phyloP scores from a whole-genome alignment of 2,888 invertebrate species.

The Dascillus cervinus region DNA sequence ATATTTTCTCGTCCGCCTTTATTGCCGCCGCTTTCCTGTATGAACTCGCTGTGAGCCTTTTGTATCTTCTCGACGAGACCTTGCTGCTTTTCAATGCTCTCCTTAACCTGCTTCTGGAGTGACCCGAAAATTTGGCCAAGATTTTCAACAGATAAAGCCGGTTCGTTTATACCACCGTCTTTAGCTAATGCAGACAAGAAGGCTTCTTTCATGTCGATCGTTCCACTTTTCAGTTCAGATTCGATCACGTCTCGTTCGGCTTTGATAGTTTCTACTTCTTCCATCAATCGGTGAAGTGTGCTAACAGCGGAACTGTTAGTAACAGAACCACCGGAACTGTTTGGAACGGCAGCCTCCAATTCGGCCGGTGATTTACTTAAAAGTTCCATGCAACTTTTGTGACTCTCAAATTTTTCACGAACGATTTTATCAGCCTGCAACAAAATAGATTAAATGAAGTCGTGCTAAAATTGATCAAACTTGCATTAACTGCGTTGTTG shows the following conservation, averaged over 20 bases:
- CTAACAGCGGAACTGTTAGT: constrained; percentile 54
- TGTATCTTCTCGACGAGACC: constrained; percentile 57
- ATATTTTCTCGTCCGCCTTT: constrained; percentile 65
- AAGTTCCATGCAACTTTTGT: constrained; percentile 71
- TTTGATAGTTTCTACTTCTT: constrained; percentile 72
- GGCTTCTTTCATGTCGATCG: constrained; percentile 73
- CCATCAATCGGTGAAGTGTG: constrained; percentile 69
- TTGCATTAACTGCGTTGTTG: constrained; percentile 68
- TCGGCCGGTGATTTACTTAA: constrained; percentile 68
- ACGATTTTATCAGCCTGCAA: constrained; percentile 68
- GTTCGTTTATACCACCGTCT: constrained; percentile 74
- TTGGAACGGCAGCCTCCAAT: constrained; percentile 64
- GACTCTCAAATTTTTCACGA: constrained; percentile 74
- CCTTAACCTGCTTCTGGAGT: constrained; percentile 69
- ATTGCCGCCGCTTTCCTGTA: constrained; percentile 56
- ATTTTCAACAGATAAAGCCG: constrained; percentile 60
- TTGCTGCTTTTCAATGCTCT: constrained; percentile 67
- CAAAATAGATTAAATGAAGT: background rate
- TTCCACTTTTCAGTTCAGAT: constrained; percentile 71
- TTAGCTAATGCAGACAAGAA: constrained; percentile 69
- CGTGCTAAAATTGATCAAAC: constrained; percentile 2
- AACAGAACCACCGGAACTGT: constrained; percentile 47
- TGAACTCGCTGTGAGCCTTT: constrained; percentile 52
- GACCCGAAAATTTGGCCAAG: constrained; percentile 70
- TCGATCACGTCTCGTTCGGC: constrained; percentile 86